Percentiles rank a stretch among this genome's conserved stretches.
These are phyloP conservation scores for Penaeus monodon DNA, from an alignment of 2,888 invertebrate species.

Conservation along the genomic window DNA sequence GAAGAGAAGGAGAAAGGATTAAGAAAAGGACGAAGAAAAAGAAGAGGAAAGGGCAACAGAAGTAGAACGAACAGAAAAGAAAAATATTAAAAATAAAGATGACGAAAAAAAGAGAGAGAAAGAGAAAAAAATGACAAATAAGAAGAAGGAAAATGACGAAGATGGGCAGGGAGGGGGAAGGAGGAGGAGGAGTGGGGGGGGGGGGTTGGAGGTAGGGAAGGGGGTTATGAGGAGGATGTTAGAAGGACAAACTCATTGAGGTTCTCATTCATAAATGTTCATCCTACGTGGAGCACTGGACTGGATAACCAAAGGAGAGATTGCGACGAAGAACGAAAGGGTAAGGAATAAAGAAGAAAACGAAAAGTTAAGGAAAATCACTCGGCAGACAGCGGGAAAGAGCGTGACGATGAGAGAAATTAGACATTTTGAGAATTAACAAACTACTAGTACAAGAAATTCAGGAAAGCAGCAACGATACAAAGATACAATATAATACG, in stretches of 20 bases:
- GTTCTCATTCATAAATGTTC: too few relatives aligned
- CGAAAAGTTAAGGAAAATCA: background rate
- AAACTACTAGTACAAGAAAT: too few relatives aligned
- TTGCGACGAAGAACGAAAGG: background rate
- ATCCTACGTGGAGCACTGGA: too few relatives aligned
- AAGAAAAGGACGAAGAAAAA: too few relatives aligned
- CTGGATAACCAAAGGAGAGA: background rate
- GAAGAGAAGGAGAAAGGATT: too few relatives aligned
- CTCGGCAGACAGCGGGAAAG: background rate
- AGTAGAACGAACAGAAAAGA: background rate
- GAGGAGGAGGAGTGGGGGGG: background rate
- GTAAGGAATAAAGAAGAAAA: background rate
- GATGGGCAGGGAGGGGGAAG: background rate
- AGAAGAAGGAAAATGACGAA: background rate
- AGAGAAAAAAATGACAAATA: background rate
- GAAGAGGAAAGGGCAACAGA: background rate
- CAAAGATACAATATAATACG: too few relatives aligned
- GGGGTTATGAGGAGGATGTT: background rate
- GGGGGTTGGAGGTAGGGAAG: background rate
- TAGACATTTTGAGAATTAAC: too few relatives aligned
- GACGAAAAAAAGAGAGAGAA: background rate
- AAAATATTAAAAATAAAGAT: background rate
- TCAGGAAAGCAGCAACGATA: too few relatives aligned
- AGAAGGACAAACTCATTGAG: too few relatives aligned
- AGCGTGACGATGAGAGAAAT: background rate